These are phyloP conservation scores for Oryzias woworae DNA, from an alignment of 2,113 vertebrate genomes.

Conservation along the genomic window DNA sequence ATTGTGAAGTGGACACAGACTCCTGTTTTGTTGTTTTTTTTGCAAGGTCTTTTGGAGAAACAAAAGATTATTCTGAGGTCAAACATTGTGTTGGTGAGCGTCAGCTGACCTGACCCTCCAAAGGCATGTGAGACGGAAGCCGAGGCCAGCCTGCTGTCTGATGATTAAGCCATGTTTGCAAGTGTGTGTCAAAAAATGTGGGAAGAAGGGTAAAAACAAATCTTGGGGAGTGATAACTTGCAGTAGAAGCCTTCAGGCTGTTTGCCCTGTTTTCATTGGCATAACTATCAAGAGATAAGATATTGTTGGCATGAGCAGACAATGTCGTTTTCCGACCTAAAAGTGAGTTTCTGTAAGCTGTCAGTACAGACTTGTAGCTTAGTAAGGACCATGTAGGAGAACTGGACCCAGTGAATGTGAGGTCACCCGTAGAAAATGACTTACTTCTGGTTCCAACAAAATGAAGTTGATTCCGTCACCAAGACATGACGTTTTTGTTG, in stretches of 20 bases:
- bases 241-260: slow-evolving; percentile 16
- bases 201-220: slow-evolving; percentile 37
- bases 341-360: not conserved
- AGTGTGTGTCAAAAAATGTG: slow-evolving; percentile 11
- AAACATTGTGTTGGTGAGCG: slow-evolving; percentile 26
- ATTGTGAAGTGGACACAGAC: slow-evolving; percentile 4
- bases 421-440: too few relatives aligned
- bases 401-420: too few relatives aligned
- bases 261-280: not conserved
- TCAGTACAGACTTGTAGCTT: not conserved
- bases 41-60: slow-evolving; percentile 11
- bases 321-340: not conserved
- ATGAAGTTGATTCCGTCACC: too few relatives aligned
- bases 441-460: too few relatives aligned
- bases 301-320: not conserved
- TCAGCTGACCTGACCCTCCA: slow-evolving; percentile 15
- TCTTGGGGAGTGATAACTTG: slow-evolving; percentile 37
- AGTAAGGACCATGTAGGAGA: not conserved
- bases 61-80: slow-evolving; percentile 30
- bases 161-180: slow-evolving; percentile 44
- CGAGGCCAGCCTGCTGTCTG: slow-evolving; percentile 47
- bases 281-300: slow-evolving; percentile 9
- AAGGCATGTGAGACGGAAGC: slow-evolving; percentile 33
- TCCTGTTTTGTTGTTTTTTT: slow-evolving; percentile 43
- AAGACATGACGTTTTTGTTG: too few relatives aligned